phyloP scores from a whole-genome alignment of 2,888 invertebrate species.

The Portevinia maculata region DNA sequence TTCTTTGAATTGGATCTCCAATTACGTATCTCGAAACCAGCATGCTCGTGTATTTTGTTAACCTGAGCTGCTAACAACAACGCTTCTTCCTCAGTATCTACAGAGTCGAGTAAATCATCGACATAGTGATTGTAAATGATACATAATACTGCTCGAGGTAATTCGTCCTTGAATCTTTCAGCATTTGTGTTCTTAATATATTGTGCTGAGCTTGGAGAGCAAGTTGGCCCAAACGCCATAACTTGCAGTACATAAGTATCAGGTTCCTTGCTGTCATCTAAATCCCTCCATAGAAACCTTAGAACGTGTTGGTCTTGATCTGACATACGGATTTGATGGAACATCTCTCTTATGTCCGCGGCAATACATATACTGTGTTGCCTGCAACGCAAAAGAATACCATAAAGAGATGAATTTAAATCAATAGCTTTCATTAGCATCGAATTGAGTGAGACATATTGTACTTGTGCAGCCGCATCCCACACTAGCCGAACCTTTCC shows the following conservation, averaged over 20 bases:
- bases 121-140: constrained; percentile 69
- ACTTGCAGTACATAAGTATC: background rate
- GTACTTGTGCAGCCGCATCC: constrained; percentile 76
- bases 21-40: constrained; percentile 3
- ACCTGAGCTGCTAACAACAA: constrained; percentile 21
- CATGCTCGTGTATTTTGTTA: background rate
- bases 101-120: constrained; percentile 75
- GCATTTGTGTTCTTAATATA: constrained; percentile 72
- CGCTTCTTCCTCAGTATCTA: constrained; percentile 54
- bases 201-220: constrained; percentile 70
- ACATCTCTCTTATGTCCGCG: background rate
- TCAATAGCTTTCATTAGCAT: background rate
- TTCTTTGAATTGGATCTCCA: constrained; percentile 13
- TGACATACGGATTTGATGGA: background rate
- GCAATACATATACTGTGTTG: background rate
- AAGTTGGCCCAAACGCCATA: constrained; percentile 73
- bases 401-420: background rate
- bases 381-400: constrained; percentile 67
- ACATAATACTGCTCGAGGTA: constrained; percentile 46
- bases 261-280: background rate
- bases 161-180: constrained; percentile 39
- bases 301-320: background rate
- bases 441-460: background rate
- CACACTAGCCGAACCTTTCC: constrained; percentile 76
- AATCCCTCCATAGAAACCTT: background rate